Base-by-base conservation (phyloP, 2,113 vertebrate species). In the Alces alces region DNA sequence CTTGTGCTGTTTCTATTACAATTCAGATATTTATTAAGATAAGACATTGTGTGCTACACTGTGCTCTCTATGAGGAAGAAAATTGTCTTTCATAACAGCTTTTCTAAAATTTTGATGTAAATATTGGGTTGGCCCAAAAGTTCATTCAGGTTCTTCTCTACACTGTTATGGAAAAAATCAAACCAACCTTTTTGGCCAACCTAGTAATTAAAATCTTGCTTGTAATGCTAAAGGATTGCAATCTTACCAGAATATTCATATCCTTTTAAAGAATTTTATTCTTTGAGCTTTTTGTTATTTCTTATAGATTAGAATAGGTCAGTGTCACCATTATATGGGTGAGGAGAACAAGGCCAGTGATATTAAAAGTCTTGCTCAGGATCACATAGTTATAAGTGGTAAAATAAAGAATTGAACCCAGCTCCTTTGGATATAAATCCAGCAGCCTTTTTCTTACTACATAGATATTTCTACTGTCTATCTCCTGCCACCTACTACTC, bases 181-280 rank as follows among this genome's bases (percentile, higher is more conserved):
- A 27, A 27, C 6, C 27, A 76, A 43, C 12, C 39, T 76, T 76
- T 76, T 76, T 43, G 70, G 70, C 39, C 23, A 76, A 76, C 39
- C 70, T 27, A 43, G 6, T 43, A 55, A 92, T 57, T 93, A 97
- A 92, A 96, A 76, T 76, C 27, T 80, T 79, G 54, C 60, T 70
- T 7, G 19, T 66, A 55, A 61, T 47, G 19, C 6, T 89, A 57
- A 79, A 43, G 12, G 27, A 79, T 55, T 52, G 39, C 16, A 95
- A 9, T 66, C 64, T 19, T 90, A 21, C 19, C 43, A 87, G 70
- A 92, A 80, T 95, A 66, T 50, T 95, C 57, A 66, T 58, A 43
- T 76, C 13, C n/a, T 89, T 95, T 89, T 50, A 84, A 96, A 94
- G 19, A n/a, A 88, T 88, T 87, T 57, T 50, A 92, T 82, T 12